Evolutionary conservation across 1,140 invertebrate genomes (phyloP), one percentile per base, ranked within the genome.

Genomic region (Ostrea denselamellosa): DNA sequence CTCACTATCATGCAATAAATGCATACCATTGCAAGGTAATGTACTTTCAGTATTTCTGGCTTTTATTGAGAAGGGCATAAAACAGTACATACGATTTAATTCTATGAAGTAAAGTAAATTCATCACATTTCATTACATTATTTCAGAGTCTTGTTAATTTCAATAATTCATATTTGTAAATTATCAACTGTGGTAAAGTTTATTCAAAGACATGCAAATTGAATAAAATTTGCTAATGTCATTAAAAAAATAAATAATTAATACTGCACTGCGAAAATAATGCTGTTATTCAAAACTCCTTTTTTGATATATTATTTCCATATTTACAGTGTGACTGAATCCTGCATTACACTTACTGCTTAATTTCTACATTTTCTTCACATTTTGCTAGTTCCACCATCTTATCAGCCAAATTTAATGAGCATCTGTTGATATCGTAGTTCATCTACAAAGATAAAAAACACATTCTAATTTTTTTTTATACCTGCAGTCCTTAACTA

Each of bases 381-480:
- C 44, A 25, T 52, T 54, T 54, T 52, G 85, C 85, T 51, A 62
- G 19, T 2, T 68, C 82, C 22, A 71, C 22, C 19, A 87, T 44
- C 14, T 84, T 87, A 22, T 53, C 51, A 51, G 87, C 82, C 19
- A 87, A 51, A 17, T 44, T 85, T 56, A 62, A 62, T 58, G 87
- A 65, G 44, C 87, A 87, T 12, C 58, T 56, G 53, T 87, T 87
- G 12, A 87, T 87, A 51, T 87, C 82, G 17, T 85, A 28, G 51
- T 71, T 68, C 82, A 84, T 87, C 87, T 87, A 58, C 53, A 53
- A 53, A 28, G 44, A 34, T 8, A 22, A 87, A 71, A 82, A 8
- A 83, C 5, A 19, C 17, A 82, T 81, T 12, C 4, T n/a, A n/a
- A 44, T 2, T 44, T 44, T 44, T 2, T 44, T 44, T 44, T 44